A percentile compares a stretch with the other conserved stretches of the same genome.
These are phyloP conservation scores for Ictalurus punctatus DNA, from an alignment of 2,113 vertebrate species.

Conservation along the genomic window DNA sequence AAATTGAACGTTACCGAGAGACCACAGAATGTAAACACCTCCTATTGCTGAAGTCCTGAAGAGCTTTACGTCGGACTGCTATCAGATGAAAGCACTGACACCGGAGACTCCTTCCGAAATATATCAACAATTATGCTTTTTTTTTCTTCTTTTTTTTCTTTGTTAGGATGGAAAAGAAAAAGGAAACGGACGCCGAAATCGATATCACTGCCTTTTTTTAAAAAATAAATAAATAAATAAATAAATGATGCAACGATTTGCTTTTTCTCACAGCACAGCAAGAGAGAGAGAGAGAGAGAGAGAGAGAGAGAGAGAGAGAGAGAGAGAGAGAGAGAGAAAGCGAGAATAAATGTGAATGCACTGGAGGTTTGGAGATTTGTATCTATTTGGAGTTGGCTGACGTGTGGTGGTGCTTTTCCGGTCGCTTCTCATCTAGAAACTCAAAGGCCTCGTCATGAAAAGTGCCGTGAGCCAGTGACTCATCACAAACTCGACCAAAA, in stretches of 20 bases:
- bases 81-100: background rate
- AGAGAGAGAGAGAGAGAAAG: background rate
- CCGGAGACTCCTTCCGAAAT: background rate
- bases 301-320: background rate
- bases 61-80: too few species aligned
- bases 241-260: background rate
- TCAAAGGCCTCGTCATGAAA: slow-evolving; percentile 50
- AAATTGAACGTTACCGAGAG: too few species aligned
- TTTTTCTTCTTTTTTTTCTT: background rate
- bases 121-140: background rate
- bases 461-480: slow-evolving; percentile 67
- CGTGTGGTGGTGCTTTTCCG: slow-evolving; percentile 51
- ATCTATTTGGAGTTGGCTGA: slow-evolving; percentile 40
- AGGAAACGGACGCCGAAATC: background rate
- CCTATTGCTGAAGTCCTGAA: too few species aligned
- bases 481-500: slow-evolving; percentile 54
- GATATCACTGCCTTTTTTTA: background rate
- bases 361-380: slow-evolving; percentile 31
- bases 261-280: background rate
- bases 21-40: too few species aligned
- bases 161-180: background rate
- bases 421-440: slow-evolving; percentile 62
- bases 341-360: background rate
- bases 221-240: background rate
- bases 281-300: background rate